phyloP scores from a whole-genome alignment of 2,113 vertebrate species.

The Nesoenas mayeri region DNA sequence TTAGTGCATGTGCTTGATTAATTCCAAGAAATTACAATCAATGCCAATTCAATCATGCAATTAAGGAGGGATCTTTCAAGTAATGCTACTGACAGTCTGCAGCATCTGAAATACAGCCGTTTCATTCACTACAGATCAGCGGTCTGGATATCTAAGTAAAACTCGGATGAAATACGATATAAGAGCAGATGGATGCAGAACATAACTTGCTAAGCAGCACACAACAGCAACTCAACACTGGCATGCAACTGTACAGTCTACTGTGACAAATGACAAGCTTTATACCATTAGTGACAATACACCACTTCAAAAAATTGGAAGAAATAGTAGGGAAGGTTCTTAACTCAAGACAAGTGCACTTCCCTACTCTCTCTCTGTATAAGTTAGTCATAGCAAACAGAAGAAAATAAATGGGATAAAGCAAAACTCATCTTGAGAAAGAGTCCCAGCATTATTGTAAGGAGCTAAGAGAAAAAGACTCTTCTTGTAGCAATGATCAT shows the following conservation, averaged over 20 bases:
- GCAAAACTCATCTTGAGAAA: background rate
- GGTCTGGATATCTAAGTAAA: background rate
- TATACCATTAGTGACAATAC: background rate
- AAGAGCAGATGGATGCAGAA: constrained; percentile 53
- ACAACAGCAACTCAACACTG: background rate
- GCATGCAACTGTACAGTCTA: constrained; percentile 29
- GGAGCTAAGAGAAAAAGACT: background rate
- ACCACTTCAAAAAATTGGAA: background rate
- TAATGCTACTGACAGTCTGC: background rate
- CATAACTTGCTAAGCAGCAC: constrained; percentile 12
- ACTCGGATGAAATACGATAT: background rate
- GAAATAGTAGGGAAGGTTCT: background rate
- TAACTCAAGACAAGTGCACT: background rate
- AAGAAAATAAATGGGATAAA: background rate
- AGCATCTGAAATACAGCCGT: background rate
- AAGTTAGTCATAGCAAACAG: background rate
- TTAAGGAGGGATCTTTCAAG: background rate
- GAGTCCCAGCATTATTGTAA: background rate
- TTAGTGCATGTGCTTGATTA: constrained; percentile 11
- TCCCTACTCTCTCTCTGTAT: background rate
- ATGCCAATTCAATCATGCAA: constrained; percentile 56
- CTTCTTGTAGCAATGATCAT: background rate
- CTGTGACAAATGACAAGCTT: background rate
- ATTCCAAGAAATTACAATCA: constrained; percentile 57
- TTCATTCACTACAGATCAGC: background rate